Percentiles rank a stretch among this genome's conserved stretches.
phyloP scores from a whole-genome alignment of 2,797 vertebrate species.

The Lindbergichthys nudifrons region DNA sequence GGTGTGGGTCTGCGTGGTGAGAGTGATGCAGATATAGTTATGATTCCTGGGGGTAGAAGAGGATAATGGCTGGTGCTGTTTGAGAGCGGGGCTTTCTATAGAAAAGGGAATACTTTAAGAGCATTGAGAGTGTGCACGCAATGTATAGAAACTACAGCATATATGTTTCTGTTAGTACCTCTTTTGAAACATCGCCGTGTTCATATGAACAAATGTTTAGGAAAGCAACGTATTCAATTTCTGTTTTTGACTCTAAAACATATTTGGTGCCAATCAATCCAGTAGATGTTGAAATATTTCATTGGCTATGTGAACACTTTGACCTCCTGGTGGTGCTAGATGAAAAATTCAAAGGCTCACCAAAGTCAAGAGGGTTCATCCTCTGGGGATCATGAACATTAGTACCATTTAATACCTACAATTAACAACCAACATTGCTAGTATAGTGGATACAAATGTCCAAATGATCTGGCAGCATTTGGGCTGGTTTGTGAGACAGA shows the following conservation, averaged over 20 bases:
- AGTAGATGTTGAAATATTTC: too few species aligned
- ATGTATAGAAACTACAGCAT: background rate
- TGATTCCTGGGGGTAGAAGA: constrained; percentile 52
- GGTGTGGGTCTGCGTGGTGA: constrained; percentile 51
- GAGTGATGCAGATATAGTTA: constrained; percentile 47
- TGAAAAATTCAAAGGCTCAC: too few species aligned
- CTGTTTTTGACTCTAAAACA: too few species aligned
- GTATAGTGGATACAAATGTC: too few species aligned
- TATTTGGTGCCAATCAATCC: too few species aligned
- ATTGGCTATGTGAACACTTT: too few species aligned
- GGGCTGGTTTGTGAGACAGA: background rate
- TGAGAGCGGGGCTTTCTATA: background rate
- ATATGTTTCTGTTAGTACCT: background rate
- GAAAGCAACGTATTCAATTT: too few species aligned
- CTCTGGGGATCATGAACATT: too few species aligned
- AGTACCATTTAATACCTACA: too few species aligned
- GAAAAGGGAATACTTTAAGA: constrained; percentile 1
- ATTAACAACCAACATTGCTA: background rate
- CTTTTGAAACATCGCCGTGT: background rate
- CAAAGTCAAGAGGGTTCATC: too few species aligned
- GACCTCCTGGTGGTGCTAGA: too few species aligned
- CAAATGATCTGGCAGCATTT: background rate
- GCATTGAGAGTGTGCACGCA: background rate
- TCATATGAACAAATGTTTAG: background rate
- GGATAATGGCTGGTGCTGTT: constrained; percentile 23